Evolutionary conservation across 2,888 invertebrate genomes (phyloP).

Genomic region (Rhorus exstirpatorius): DNA sequence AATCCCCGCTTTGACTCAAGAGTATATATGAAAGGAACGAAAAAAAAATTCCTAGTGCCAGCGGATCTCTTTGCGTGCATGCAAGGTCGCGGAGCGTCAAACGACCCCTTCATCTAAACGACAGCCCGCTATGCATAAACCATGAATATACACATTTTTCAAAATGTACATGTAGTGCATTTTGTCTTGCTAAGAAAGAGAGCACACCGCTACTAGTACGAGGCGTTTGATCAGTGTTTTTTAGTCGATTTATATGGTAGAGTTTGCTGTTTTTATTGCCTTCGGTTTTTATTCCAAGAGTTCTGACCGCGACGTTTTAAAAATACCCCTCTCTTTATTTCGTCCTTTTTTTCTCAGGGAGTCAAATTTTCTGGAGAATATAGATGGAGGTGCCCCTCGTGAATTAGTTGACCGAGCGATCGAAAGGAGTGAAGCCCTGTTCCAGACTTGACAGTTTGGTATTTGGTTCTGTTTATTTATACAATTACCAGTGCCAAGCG

Average conservation of each 20-base stretch:
- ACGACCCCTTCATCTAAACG: slow-evolving; percentile 36
- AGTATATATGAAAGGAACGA: slow-evolving; percentile 19
- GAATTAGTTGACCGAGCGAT: too few species aligned
- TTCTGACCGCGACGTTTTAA: too few species aligned
- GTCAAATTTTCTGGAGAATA: too few species aligned
- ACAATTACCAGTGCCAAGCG: too few species aligned
- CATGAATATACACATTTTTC: slow-evolving; percentile 22
- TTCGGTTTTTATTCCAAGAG: background rate
- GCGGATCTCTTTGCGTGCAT: slow-evolving; percentile 11
- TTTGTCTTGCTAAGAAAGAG: slow-evolving; percentile 31
- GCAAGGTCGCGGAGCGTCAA: slow-evolving; percentile 30
- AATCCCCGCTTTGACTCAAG: slow-evolving; percentile 13
- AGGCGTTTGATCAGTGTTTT: slow-evolving; percentile 25
- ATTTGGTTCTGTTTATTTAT: too few species aligned
- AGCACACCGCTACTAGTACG: background rate
- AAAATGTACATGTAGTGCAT: slow-evolving; percentile 2
- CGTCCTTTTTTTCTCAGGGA: too few species aligned
- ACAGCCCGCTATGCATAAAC: slow-evolving; percentile 10
- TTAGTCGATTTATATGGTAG: too few species aligned
- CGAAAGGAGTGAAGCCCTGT: too few species aligned
- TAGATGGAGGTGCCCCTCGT: too few species aligned
- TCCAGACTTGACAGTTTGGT: too few species aligned
- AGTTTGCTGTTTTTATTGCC: background rate
- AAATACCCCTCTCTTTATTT: too few species aligned
- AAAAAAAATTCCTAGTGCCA: background rate